Percentiles rank a stretch among this genome's conserved stretches.
These are phyloP conservation scores for Larimichthys polyactis DNA, from an alignment of 2,113 vertebrate genomes.

Conservation along the genomic window DNA sequence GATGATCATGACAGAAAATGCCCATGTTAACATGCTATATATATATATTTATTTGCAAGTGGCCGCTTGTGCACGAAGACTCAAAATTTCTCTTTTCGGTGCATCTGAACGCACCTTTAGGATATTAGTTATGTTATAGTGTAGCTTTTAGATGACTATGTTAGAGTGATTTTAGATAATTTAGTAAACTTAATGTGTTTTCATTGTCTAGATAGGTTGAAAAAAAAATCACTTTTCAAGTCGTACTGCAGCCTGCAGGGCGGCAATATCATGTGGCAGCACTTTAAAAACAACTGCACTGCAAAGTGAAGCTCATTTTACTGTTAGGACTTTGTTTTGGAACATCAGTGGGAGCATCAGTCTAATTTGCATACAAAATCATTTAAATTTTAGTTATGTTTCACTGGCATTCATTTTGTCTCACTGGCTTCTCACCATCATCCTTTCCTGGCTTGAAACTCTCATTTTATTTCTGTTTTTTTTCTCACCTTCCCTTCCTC, in stretches of 20 bases:
- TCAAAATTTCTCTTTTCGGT: conserved; percentile 55
- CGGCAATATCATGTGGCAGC: neutral
- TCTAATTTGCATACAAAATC: conserved; percentile 7
- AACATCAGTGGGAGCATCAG: neutral
- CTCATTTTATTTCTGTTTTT: conserved; percentile 6
- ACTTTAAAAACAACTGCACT: neutral
- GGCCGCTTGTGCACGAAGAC: neutral
- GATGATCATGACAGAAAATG: neutral
- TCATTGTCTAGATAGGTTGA: conserved; percentile 24
- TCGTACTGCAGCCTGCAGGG: neutral
- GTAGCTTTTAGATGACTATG: neutral
- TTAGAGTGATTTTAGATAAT: conserved; percentile 29
- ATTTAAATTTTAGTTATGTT: neutral
- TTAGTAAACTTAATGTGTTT: conserved; percentile 19
- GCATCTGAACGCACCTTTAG: conserved; percentile 68
- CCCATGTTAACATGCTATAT: neutral
- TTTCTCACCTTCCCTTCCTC: neutral
- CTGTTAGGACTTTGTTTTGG: conserved; percentile 1
- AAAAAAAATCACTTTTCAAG: neutral
- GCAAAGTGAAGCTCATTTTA: neutral
- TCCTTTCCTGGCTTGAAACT: neutral
- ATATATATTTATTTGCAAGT: neutral
- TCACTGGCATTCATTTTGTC: conserved; percentile 13
- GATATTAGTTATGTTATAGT: conserved; percentile 10
- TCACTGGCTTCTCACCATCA: conserved; percentile 5